Evolutionary conservation across 2,113 vertebrate species (phyloP), one percentile per base, ranked within the genome.

Genomic region (Silurus asotus): DNA sequence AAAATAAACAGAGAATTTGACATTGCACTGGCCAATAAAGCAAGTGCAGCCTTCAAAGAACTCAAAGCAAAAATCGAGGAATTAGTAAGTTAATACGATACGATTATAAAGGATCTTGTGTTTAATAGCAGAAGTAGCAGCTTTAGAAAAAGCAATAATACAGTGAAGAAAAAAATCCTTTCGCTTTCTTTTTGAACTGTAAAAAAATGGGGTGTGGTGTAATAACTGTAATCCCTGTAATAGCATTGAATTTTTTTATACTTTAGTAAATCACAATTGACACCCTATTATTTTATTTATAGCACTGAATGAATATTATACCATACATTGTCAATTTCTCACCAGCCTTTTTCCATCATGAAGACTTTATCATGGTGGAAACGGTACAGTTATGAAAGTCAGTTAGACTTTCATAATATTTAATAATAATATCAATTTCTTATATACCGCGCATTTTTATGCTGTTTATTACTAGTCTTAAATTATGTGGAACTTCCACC

Each of bases 1-100:
- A 67, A 17, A 69, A 51, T 82, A 67, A 82, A 65, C 48, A 17
- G 5, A 19, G 49, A 51, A 53, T 82, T 82, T 69, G 49, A 82
- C n/a, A 82, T 4, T 11, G 61, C 48, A 82, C 62, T 82, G 15
- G 20, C 0, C 0, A 10, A 69, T 82, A 77, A 69, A 78, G 45
- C 45, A 23, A 85, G 61, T 55, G 8, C 0, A 25, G 23, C n/a
- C 37, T 78, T 78, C n/a, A 85, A 23, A 0, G 6, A 13, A 15
- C 0, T 59, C 20, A 53, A 51, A n/a, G 6, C 4, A 55, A 78
- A 4, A 20, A 65, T 85, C 20, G 61, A 85, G 49, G 13, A 28
- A 14, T 53, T 20, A 1, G 84, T 76, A 67, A 78, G 75, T 85
- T 79, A 20, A 8, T 51, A 51, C 51, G 19, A 23, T 19, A 20